A percentile compares a stretch with the other conserved stretches of the same genome.
phyloP scores from a whole-genome alignment of 2,797 vertebrate species.

The Macrochelys suwanniensis region DNA sequence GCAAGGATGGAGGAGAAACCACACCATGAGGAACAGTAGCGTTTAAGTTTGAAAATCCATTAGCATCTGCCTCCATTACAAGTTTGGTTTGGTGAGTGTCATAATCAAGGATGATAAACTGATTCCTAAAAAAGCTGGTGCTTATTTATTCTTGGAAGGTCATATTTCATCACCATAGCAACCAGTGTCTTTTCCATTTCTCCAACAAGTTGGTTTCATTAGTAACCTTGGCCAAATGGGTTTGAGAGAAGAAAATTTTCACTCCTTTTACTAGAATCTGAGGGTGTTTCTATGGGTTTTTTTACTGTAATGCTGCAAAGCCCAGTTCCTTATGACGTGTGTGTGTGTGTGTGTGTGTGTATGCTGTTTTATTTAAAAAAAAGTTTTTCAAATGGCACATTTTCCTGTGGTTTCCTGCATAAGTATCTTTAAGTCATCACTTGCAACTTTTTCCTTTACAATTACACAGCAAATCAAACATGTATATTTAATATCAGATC shows the following conservation, averaged over 20 bases:
- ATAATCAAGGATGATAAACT: not conserved
- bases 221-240: constrained; percentile 21
- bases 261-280: constrained; percentile 45
- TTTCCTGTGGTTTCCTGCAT: constrained; percentile 18
- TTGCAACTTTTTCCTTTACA: constrained; percentile 3
- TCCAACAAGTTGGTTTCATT: not conserved
- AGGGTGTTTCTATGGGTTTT: constrained; percentile 42
- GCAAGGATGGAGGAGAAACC: not conserved
- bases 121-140: not conserved
- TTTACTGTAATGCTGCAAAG: constrained; percentile 30
- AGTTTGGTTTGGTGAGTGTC: not conserved
- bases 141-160: not conserved
- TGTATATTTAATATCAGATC: not conserved
- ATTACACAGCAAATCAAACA: constrained; percentile 59
- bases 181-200: not conserved
- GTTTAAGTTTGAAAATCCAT: not conserved
- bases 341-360: too few relatives aligned
- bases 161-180: not conserved
- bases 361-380: too few relatives aligned
- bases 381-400: not conserved
- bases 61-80: not conserved
- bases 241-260: constrained; percentile 38
- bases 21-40: not conserved
- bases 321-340: not conserved
- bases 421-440: constrained; percentile 59